phyloP scores from a whole-genome alignment of 2,113 vertebrate species.

The Laterallus jamaicensis region DNA sequence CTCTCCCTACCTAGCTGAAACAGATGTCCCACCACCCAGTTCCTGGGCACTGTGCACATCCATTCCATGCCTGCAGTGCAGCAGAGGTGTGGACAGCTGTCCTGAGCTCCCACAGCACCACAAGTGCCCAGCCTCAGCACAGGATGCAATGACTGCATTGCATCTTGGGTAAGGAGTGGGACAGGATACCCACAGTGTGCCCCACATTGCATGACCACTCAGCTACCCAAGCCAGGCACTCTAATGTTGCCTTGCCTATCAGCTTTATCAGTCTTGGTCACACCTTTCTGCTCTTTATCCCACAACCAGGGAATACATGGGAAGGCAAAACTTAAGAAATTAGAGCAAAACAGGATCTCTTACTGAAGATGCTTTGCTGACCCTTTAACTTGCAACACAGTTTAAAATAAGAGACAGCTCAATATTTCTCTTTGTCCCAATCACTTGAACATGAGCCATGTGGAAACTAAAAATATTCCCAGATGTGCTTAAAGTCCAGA shows the following conservation, averaged over 20 bases:
- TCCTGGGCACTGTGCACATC: fast-evolving
- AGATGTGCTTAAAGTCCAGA: neutral
- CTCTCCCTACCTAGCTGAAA: neutral
- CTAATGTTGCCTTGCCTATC: fast-evolving
- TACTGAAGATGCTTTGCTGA: neutral
- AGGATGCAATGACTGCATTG: fast-evolving
- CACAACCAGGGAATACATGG: neutral
- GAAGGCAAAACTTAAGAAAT: neutral
- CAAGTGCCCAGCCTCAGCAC: neutral
- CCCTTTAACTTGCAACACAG: neutral
- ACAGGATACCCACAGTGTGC: neutral
- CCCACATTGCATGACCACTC: fast-evolving
- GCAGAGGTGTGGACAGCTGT: neutral
- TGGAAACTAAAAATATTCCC: neutral
- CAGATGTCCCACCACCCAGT: neutral
- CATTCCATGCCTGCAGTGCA: no score
- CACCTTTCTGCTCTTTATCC: neutral
- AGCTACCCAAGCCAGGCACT: neutral
- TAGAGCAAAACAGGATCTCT: neutral
- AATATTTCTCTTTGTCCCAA: neutral
- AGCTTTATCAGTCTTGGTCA: neutral
- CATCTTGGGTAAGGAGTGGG: neutral
- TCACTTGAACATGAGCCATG: neutral
- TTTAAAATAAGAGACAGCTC: neutral
- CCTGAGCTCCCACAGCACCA: neutral